A percentile compares a stretch with the other conserved stretches of the same genome.
phyloP scores from a whole-genome alignment of 37 sponge, comb jelly and placozoan species.

The Crambe crambe region DNA sequence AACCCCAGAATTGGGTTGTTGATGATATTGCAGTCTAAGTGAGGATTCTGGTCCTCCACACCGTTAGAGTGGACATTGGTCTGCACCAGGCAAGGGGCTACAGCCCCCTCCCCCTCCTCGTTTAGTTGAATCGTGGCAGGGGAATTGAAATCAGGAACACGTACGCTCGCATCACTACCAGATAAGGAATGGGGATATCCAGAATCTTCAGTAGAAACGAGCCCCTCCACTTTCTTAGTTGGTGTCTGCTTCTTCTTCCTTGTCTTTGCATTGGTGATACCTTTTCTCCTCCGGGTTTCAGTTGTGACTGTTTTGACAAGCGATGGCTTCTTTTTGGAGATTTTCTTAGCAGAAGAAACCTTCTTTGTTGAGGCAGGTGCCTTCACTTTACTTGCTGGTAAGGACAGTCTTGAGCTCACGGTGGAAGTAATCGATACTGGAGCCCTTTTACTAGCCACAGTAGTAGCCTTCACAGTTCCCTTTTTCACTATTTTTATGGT shows the following conservation, averaged over 20 bases:
- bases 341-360: background rate
- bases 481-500: no score
- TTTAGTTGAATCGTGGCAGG: background rate
- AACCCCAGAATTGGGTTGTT: background rate
- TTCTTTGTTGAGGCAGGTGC: background rate
- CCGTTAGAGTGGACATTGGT: background rate
- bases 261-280: background rate
- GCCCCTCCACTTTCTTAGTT: background rate
- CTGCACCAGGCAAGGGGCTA: background rate
- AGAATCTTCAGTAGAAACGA: constrained; percentile 13
- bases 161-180: background rate
- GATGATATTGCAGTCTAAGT: no score
- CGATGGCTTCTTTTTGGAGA: background rate
- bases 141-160: background rate
- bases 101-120: no score
- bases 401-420: background rate
- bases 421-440: background rate
- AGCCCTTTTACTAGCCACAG: background rate
- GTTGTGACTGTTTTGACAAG: background rate
- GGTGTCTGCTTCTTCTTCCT: no score
- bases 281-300: background rate
- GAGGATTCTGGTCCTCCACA: background rate
- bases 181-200: constrained; percentile 27
- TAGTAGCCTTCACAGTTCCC: background rate
- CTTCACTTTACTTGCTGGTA: background rate